Evolutionary conservation across 2,888 invertebrate genomes (phyloP).

Genomic region (Belgica antarctica): DNA sequence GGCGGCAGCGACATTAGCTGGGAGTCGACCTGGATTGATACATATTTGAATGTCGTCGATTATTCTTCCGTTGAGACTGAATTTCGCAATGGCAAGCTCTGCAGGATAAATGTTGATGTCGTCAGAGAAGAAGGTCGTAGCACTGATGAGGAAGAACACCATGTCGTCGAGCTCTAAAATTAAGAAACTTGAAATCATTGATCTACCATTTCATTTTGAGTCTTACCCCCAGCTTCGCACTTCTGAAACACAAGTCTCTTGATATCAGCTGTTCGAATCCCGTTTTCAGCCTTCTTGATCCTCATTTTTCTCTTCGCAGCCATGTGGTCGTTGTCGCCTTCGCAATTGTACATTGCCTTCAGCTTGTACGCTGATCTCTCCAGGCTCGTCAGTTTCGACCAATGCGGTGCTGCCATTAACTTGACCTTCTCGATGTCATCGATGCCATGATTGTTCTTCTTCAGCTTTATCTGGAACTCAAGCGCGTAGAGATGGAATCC

Average conservation of each 20-base stretch:
- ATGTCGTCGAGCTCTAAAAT: slow-evolving; percentile 11
- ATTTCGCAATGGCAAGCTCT: slow-evolving; percentile 17
- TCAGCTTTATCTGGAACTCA: background rate
- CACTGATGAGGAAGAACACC: slow-evolving; percentile 3
- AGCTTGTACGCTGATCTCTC: too few relatives aligned
- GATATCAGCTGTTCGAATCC: background rate
- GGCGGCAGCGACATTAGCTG: background rate
- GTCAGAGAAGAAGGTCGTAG: background rate
- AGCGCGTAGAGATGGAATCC: too few relatives aligned
- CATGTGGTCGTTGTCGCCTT: background rate
- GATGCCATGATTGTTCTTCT: background rate
- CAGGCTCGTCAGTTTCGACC: background rate
- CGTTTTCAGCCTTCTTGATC: background rate
- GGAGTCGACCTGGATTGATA: slow-evolving; percentile 29
- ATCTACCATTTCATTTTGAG: background rate
- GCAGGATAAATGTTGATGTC: slow-evolving; percentile 10
- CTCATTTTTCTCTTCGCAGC: background rate
- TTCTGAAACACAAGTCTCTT: too few relatives aligned
- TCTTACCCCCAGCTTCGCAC: too few relatives aligned
- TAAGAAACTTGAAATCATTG: background rate
- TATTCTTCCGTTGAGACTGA: slow-evolving; percentile 14
- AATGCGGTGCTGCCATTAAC: background rate
- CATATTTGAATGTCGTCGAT: background rate
- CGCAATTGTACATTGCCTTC: too few relatives aligned
- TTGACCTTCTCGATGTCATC: background rate